Percentiles rank a stretch among this genome's conserved stretches.
These are phyloP conservation scores for Hozukius guyotensis DNA, from an alignment of 2,797 vertebrate genomes.

Conservation along the genomic window DNA sequence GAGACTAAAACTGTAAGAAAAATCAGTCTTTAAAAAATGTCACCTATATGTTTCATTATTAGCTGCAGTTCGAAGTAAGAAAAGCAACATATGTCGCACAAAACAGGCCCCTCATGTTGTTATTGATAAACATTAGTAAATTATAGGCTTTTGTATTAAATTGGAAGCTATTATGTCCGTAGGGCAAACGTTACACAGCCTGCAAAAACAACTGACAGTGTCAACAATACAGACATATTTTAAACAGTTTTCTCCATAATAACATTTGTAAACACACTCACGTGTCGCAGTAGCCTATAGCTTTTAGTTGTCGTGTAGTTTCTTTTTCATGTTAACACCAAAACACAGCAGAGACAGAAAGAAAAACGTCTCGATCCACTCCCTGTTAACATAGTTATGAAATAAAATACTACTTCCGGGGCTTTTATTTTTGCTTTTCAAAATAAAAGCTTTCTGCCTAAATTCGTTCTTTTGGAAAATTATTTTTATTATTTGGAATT, in stretches of 20 bases:
- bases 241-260: not conserved
- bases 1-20: not conserved
- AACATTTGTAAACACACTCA: conserved; percentile 13
- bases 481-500: too few species aligned
- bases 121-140: not conserved
- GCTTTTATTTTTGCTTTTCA: not conserved
- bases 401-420: conserved; percentile 36
- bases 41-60: not conserved
- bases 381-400: too few species aligned
- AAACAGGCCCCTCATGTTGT: not conserved
- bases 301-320: not conserved
- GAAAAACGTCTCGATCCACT: not conserved
- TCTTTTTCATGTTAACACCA: conserved; percentile 14
- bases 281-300: not conserved
- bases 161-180: not conserved
- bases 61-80: not conserved
- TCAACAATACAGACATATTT: not conserved
- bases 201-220: not conserved
- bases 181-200: not conserved
- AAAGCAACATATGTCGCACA: not conserved
- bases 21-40: not conserved
- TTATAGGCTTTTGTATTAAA: not conserved
- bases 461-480: too few species aligned
- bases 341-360: not conserved
- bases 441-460: conserved; percentile 19